Percentiles rank a stretch among this genome's conserved stretches.
These are phyloP conservation scores for Lacerta viridis DNA, from an alignment of 2,797 vertebrate species.

Conservation along the genomic window DNA sequence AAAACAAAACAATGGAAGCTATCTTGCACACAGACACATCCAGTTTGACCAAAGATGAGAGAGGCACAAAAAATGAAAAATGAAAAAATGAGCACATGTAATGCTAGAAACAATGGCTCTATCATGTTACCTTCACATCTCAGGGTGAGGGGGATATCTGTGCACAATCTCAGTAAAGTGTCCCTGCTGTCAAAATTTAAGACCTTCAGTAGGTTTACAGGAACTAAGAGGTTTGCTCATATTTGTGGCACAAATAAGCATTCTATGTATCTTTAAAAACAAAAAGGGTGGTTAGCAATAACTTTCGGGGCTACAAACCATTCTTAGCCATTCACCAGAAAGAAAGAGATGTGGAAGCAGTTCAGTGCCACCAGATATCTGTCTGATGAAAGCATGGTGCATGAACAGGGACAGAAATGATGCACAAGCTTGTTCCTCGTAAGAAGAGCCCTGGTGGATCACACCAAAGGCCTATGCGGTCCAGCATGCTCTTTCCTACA, in stretches of 20 bases:
- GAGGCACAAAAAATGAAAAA: not conserved
- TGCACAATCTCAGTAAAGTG: not conserved
- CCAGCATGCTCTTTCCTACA: too few relatives aligned
- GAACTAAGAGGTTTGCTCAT: not conserved
- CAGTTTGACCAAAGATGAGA: slow-evolving; percentile 1
- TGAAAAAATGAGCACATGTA: not conserved
- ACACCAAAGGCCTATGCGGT: too few relatives aligned
- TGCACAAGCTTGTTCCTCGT: not conserved
- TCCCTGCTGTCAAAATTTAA: not conserved
- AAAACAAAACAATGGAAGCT: not conserved
- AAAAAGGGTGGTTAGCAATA: not conserved
- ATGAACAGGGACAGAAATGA: not conserved
- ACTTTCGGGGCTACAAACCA: not conserved
- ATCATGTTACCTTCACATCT: not conserved
- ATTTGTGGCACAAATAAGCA: not conserved
- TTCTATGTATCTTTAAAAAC: not conserved
- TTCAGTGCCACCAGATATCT: not conserved
- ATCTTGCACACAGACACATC: not conserved
- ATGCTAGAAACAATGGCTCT: not conserved
- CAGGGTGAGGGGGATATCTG: not conserved
- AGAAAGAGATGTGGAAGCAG: not conserved
- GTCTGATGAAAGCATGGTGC: not conserved
- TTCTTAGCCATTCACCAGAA: not conserved
- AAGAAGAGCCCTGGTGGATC: not conserved
- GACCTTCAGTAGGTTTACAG: not conserved